Conservation (phyloP, 2,797 vertebrate species). For the Gallirallus australis region DNA sequence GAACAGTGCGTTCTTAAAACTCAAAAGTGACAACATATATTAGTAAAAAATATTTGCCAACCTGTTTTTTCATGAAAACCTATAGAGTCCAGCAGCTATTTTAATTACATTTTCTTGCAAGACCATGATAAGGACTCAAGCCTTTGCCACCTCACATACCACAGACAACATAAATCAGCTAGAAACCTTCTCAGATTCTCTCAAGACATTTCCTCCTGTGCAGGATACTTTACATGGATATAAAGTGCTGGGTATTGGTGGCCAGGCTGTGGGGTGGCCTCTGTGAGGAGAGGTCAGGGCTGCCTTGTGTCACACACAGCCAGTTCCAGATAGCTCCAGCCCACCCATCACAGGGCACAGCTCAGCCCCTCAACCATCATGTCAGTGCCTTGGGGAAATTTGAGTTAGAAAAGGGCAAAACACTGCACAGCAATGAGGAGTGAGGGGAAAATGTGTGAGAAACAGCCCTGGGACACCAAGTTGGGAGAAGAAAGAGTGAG, state of each 20-base stretch:
- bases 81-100: background rate
- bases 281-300: background rate
- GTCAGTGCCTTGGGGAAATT: accelerated
- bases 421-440: accelerated
- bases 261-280: background rate
- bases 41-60: background rate
- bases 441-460: background rate
- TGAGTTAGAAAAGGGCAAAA: background rate
- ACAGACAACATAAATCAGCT: background rate
- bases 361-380: accelerated
- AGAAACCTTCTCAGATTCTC: background rate
- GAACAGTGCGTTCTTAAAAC: background rate
- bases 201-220: background rate
- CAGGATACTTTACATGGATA: background rate
- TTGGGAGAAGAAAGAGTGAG: background rate
- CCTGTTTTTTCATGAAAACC: background rate
- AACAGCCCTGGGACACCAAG: background rate
- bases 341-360: background rate
- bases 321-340: accelerated
- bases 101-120: background rate
- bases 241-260: background rate
- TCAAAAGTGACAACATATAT: background rate
- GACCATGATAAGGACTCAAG: background rate
- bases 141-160: accelerated
- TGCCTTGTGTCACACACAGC: accelerated